Evolutionary conservation across 2,888 invertebrate genomes (phyloP).

Genomic region (Tryphoninae sp.): DNA sequence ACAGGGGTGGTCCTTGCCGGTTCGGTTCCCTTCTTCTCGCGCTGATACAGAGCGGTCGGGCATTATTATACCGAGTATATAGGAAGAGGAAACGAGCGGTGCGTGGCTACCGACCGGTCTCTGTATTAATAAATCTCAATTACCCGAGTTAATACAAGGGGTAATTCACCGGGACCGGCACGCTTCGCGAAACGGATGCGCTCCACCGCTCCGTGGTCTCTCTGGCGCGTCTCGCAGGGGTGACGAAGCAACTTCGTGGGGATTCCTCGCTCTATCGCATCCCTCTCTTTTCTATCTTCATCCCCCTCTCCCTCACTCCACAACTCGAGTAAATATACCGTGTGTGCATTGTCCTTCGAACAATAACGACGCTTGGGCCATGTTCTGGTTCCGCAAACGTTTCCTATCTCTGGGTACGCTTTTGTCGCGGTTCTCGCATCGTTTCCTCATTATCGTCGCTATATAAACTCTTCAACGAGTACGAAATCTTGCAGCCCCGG

Average conservation of each 20-base stretch:
- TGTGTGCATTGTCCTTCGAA: constrained; percentile 70
- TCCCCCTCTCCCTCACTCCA: too few relatives aligned
- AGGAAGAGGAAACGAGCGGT: constrained; percentile 68
- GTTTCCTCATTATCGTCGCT: background rate
- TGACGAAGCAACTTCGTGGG: constrained; percentile 59
- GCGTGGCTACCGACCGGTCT: constrained; percentile 70
- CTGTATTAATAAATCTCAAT: constrained; percentile 81
- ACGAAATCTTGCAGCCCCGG: too few relatives aligned
- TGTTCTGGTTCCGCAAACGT: constrained; percentile 6
- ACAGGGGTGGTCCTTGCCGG: constrained; percentile 43
- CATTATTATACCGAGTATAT: constrained; percentile 52
- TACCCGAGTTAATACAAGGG: constrained; percentile 78
- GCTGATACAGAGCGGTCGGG: constrained; percentile 31
- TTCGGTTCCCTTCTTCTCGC: constrained; percentile 20
- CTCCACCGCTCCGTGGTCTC: constrained; percentile 18
- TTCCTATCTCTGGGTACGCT: background rate
- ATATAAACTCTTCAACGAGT: background rate
- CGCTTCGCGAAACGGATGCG: constrained; percentile 62
- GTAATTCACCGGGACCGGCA: constrained; percentile 70
- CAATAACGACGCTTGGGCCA: constrained; percentile 66
- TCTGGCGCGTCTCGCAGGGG: constrained; percentile 67
- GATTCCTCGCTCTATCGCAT: constrained; percentile 18
- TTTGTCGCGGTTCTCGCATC: constrained; percentile 16
- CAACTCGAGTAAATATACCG: constrained; percentile 9
- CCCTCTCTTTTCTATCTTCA: constrained; percentile 10